phyloP scores from a whole-genome alignment of 2,888 invertebrate genomes.

The Thecophora atra region DNA sequence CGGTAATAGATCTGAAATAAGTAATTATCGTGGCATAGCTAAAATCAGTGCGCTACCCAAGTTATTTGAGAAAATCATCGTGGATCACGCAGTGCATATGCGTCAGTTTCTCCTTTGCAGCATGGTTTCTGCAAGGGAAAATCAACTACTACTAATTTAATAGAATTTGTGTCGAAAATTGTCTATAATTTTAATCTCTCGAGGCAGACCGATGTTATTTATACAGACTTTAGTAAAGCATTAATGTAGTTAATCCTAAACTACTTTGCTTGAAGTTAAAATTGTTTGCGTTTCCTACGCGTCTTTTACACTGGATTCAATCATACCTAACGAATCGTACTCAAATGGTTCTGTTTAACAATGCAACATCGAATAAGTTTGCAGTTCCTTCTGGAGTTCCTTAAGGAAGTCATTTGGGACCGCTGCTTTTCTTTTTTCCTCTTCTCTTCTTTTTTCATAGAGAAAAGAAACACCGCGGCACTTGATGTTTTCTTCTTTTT shows the following conservation, averaged over 20 bases:
- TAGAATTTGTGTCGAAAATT: conserved; percentile 9
- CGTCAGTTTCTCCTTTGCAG: not conserved
- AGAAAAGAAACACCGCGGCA: no score
- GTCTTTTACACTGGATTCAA: conserved; percentile 1
- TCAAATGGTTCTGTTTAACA: conserved; percentile 9
- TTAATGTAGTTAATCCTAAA: conserved; percentile 18
- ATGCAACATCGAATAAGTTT: not conserved
- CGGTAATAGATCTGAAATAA: not conserved
- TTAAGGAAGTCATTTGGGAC: conserved; percentile 2
- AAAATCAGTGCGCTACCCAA: conserved; percentile 16
- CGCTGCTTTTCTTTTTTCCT: not conserved
- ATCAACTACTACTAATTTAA: conserved; percentile 13
- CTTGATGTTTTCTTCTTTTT: no score
- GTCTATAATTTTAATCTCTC: not conserved
- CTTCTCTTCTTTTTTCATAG: no score
- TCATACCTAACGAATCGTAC: not conserved
- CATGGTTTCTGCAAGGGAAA: conserved; percentile 12
- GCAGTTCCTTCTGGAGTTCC: not conserved
- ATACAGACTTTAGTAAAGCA: conserved; percentile 8
- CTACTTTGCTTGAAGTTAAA: not conserved
- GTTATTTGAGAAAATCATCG: not conserved
- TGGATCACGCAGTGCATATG: not conserved
- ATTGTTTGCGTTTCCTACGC: not conserved
- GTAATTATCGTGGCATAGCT: conserved; percentile 3
- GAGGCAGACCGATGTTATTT: conserved; percentile 5